These are phyloP conservation scores for Numenius arquata DNA, from an alignment of 2,113 vertebrate genomes.

Conservation along the genomic window DNA sequence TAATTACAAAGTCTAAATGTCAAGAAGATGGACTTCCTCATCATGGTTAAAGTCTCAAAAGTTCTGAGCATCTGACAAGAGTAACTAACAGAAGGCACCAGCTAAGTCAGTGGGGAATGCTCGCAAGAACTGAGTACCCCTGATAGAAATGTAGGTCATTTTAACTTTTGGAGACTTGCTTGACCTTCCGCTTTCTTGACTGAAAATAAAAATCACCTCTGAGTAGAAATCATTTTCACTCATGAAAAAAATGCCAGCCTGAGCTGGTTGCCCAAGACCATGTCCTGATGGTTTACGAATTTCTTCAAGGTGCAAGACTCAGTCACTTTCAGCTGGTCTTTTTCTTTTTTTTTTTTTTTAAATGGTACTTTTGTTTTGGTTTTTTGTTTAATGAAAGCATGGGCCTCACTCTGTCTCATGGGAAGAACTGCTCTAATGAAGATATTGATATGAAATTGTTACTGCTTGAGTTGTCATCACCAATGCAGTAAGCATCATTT, in stretches of 20 bases:
- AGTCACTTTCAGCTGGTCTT: neutral
- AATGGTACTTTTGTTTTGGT: neutral
- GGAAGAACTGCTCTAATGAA: neutral
- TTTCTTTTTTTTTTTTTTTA: neutral
- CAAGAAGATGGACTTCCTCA: neutral
- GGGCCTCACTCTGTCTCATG: neutral
- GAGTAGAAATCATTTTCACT: neutral
- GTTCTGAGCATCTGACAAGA: neutral
- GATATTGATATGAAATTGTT: neutral
- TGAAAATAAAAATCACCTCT: neutral
- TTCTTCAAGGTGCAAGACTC: neutral
- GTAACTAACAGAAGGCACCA: rapidly evolving
- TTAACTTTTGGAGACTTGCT: neutral
- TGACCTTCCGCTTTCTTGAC: neutral
- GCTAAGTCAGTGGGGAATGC: neutral
- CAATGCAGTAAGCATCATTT: neutral
- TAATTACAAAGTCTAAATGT: neutral
- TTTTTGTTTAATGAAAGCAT: neutral
- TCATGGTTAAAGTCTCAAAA: neutral
- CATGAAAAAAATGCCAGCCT: neutral
- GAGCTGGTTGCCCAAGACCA: neutral
- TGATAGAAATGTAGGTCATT: neutral
- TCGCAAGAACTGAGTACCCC: neutral
- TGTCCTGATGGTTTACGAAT: neutral
- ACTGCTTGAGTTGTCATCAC: neutral